phyloP scores from a whole-genome alignment of 1,140 invertebrate species.

The Phocides pigmalion region DNA sequence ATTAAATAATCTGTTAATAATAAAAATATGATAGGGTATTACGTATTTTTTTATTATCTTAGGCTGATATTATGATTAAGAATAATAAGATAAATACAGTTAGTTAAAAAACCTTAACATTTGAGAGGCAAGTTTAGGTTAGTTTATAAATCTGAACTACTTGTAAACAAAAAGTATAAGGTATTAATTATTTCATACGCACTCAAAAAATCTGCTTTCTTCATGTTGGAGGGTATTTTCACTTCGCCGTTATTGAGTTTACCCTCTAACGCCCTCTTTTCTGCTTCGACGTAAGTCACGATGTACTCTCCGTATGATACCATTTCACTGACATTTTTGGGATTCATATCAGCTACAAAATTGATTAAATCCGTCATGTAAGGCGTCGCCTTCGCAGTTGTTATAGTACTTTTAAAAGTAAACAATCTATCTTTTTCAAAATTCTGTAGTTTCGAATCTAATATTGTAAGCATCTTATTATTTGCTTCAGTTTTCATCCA shows the following conservation, averaged over 20 bases:
- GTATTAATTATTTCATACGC: conserved; percentile 26
- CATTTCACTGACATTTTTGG: conserved; percentile 38
- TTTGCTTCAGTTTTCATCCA: conserved; percentile 23
- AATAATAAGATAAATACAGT: too few relatives aligned
- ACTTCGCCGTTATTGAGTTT: conserved; percentile 3
- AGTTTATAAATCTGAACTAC: too few relatives aligned
- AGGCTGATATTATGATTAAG: too few relatives aligned
- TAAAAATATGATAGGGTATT: too few relatives aligned
- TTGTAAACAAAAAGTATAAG: too few relatives aligned
- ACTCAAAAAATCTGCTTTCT: conserved; percentile 33
- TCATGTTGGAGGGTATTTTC: conserved; percentile 16
- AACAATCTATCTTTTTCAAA: conserved; percentile 44
- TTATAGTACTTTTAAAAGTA: conserved; percentile 36
- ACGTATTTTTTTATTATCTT: too few relatives aligned
- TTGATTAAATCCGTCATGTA: conserved; percentile 40
- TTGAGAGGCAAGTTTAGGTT: too few relatives aligned
- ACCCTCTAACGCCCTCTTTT: conserved; percentile 5
- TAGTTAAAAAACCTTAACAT: too few relatives aligned
- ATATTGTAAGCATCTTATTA: conserved; percentile 17
- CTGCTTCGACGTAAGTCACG: conserved; percentile 33
- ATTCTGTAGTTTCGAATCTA: conserved; percentile 28
- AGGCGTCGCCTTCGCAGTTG: conserved; percentile 21
- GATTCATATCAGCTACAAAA: conserved; percentile 36
- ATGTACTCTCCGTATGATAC: conserved; percentile 42
- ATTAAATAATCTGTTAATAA: too few relatives aligned